Conservation (phyloP, 2,797 vertebrate genomes). For the Lagorchestes hirsutus region DNA sequence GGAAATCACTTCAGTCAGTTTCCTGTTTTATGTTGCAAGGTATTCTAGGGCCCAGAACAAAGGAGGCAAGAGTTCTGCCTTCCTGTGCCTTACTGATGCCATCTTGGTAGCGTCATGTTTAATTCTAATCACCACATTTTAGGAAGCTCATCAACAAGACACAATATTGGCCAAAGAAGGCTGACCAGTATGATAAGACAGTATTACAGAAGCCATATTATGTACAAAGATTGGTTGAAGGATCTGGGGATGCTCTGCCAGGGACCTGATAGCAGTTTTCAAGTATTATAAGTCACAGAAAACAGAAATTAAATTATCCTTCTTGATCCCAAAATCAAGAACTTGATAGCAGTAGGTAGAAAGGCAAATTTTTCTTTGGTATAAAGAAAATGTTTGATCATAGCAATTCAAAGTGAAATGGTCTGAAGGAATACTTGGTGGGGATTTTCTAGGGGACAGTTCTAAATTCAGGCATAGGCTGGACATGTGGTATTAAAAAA, state of each 20-base stretch:
- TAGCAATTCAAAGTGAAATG: background rate
- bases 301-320: background rate
- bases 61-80: background rate
- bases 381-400: background rate
- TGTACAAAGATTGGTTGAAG: background rate
- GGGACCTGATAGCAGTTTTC: background rate
- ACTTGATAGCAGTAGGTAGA: background rate
- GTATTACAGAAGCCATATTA: background rate
- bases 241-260: background rate
- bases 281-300: background rate
- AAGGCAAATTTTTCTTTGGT: background rate
- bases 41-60: background rate
- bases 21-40: background rate
- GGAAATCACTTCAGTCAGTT: background rate
- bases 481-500: background rate
- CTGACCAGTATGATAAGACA: background rate
- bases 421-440: background rate
- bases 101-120: background rate
- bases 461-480: background rate
- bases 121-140: background rate
- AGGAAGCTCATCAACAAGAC: background rate
- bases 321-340: background rate
- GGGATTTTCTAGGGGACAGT: background rate
- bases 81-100: background rate
- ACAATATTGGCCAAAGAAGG: background rate